Evolutionary conservation across 2,888 invertebrate genomes (phyloP).

Genomic region (Scrobipalpa atriplicella): DNA sequence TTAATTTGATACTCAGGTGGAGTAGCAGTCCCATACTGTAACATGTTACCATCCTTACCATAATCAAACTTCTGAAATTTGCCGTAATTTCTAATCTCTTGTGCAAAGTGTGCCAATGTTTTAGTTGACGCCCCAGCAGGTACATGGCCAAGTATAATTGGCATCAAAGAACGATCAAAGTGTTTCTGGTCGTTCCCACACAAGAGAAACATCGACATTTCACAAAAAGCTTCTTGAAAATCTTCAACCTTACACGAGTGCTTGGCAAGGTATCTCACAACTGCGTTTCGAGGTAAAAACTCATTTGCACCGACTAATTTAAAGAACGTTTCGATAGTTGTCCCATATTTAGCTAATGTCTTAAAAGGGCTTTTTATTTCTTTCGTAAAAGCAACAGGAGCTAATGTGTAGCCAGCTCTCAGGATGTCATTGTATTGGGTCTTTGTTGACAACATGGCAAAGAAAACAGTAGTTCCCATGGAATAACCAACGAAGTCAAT

Average conservation of each 20-base stretch:
- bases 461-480: constrained; percentile 92
- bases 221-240: constrained; percentile 85
- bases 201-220: constrained; percentile 87
- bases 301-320: constrained; percentile 86
- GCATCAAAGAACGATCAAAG: constrained; percentile 86
- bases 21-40: constrained; percentile 77
- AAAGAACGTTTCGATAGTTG: constrained; percentile 83
- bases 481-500: constrained; percentile 94
- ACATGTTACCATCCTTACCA: constrained; percentile 82
- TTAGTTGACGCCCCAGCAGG: constrained; percentile 90
- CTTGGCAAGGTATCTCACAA: constrained; percentile 84
- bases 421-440: constrained; percentile 87
- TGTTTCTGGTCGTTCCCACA: constrained; percentile 87
- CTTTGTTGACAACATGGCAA: constrained; percentile 86
- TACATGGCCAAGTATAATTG: constrained; percentile 85
- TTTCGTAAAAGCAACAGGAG: constrained; percentile 87
- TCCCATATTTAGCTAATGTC: constrained; percentile 85
- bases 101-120: constrained; percentile 87
- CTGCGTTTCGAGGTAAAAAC: constrained; percentile 86
- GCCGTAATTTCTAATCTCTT: constrained; percentile 80
- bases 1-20: constrained; percentile 86
- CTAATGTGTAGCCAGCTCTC: constrained; percentile 85
- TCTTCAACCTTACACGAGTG: constrained; percentile 83
- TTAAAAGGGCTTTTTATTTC: constrained; percentile 86
- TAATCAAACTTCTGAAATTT: constrained; percentile 88